phyloP scores from a whole-genome alignment of 1,140 invertebrate species.

The Harlomillsia oculata region DNA sequence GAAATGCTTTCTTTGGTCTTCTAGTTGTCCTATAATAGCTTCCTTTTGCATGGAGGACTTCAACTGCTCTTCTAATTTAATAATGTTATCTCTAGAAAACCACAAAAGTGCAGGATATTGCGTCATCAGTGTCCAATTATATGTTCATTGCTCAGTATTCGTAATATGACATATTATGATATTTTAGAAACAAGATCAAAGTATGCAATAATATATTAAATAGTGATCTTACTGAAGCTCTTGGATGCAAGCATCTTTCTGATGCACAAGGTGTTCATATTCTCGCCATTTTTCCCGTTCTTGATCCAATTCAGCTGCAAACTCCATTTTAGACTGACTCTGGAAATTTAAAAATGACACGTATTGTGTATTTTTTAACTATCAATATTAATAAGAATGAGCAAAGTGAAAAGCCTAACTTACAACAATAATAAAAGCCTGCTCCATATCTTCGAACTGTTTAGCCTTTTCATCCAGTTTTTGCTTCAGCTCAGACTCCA shows the following conservation, averaged over 20 bases:
- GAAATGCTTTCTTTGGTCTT: conserved; percentile 19
- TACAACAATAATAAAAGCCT: conserved; percentile 23
- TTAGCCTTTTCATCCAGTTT: conserved; percentile 20
- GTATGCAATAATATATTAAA: neutral
- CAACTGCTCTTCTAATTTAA: conserved; percentile 12
- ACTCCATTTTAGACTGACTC: conserved; percentile 29
- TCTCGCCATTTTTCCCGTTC: conserved; percentile 17
- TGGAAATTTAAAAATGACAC: conserved; percentile 10
- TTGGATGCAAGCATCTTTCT: conserved; percentile 2
- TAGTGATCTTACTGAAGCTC: neutral
- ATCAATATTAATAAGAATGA: neutral
- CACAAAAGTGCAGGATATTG: neutral
- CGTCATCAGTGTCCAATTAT: neutral
- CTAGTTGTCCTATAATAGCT: conserved; percentile 1
- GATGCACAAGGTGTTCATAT: neutral
- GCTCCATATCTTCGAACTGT: conserved; percentile 20
- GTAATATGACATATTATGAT: neutral
- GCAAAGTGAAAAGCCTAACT: neutral
- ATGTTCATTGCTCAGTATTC: neutral
- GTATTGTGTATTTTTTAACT: neutral
- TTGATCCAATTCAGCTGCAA: conserved; percentile 21
- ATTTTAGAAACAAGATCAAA: neutral
- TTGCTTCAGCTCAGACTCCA: neutral
- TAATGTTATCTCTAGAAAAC: neutral
- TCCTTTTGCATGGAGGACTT: neutral